Evolutionary conservation across 2,888 invertebrate species (phyloP), one percentile per base, ranked within the genome.

Genomic region (Aproaerema taeniolella): DNA sequence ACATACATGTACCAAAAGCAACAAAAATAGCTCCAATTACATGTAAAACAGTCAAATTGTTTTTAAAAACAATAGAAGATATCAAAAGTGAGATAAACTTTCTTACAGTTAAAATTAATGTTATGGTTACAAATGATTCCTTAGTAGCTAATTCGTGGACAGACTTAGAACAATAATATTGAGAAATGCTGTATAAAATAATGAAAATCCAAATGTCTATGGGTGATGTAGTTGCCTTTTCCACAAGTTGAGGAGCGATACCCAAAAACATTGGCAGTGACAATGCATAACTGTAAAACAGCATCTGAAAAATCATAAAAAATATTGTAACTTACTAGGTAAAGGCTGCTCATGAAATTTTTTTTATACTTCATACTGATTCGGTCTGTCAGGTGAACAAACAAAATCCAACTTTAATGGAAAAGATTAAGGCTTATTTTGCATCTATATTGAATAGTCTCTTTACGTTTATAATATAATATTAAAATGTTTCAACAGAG

Each of bases 271-370:
- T 32, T 2, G 83, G 85, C 30, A 86, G 41, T 1, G 83, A 79
- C 2, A 86, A 46, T 1, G 68, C 67, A 42, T 83, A 70, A 0
- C 80, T 80, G 53, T 77, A 86, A 47, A 83, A 85, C 58, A 85
- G 59, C 85, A 86, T 83, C 85, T 85, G 79, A 13, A 79, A 74
- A 34, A 31, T n/a, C n/a, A n/a, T n/a, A n/a, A n/a, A n/a, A n/a
- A n/a, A n/a, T n/a, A n/a, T n/a, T n/a, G n/a, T n/a, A n/a, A n/a
- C n/a, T n/a, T n/a, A n/a, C n/a, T n/a, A n/a, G n/a, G n/a, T n/a
- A n/a, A n/a, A n/a, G n/a, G n/a, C n/a, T n/a, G n/a, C n/a, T n/a
- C n/a, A n/a, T n/a, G n/a, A n/a, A n/a, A n/a, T n/a, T n/a, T n/a
- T n/a, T n/a, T n/a, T n/a, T n/a, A n/a, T n/a, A n/a, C n/a, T n/a